Evolutionary conservation across 2,888 invertebrate genomes (phyloP), one percentile per base, ranked within the genome.

Genomic region (Tenodera sinensis): DNA sequence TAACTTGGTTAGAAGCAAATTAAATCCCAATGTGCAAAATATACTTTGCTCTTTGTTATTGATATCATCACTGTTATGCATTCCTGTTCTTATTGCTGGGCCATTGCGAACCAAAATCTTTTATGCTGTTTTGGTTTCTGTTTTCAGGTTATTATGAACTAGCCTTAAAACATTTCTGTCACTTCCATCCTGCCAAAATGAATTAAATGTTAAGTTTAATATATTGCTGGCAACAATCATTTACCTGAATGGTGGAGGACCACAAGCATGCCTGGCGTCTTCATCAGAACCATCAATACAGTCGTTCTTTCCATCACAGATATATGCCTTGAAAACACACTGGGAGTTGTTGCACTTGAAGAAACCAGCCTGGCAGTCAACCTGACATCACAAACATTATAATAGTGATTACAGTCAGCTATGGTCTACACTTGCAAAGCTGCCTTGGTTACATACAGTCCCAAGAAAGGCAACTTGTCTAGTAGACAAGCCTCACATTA

Each of bases 221-320:
- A 30, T 14, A 85, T 7, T 28, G 20, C 1, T 15, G 15, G 15
- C 27, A 2, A 86, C n/a, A 27, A 71, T 3, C 47, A 88, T 88
- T 88, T 89, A 92, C 92, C 91, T 95, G 93, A 96, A 96, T 2
- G 96, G 96, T 14, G 97, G 97, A 84, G 97, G 95, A 28, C 95
- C 95, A 93, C 98, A 98, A 47, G 98, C 98, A 92, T 97, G 98
- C n/a, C 95, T 93, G 7, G 95, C 93, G 84, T 97, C 97, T 93
- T 99, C 98, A 93, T 99, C 98, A 0, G 97, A 97, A 87, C 96
- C 96, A 93, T 99, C 98, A 0, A 97, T 97, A 92, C 99, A 99
- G 93, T 99, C 98, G 93, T 98, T 97, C 92, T 96, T 96, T 3
- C 98, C 98, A 93, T 99, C 98, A 93, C 99, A 99, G 90, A 98